Evolutionary conservation across 2,113 vertebrate species (phyloP).

Genomic region (Ceuthmochares aereus): DNA sequence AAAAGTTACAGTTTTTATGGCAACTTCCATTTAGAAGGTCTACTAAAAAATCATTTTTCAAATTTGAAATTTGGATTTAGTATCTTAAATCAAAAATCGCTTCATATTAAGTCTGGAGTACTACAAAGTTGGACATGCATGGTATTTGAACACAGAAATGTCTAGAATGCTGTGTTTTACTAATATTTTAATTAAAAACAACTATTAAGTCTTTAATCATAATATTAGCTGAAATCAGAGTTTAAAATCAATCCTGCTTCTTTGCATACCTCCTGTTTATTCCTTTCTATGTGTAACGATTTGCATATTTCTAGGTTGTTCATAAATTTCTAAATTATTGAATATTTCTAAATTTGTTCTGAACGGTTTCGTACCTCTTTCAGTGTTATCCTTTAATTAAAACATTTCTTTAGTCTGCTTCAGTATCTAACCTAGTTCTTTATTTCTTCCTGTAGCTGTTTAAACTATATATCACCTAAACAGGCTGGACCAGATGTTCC

Average conservation of each 20-base stretch:
- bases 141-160: background rate
- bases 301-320: background rate
- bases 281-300: background rate
- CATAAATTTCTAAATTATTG: background rate
- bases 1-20: background rate
- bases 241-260: background rate
- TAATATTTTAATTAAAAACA: background rate
- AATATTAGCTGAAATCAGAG: background rate
- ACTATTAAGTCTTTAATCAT: background rate
- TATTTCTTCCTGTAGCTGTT: background rate
- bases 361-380: background rate
- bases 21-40: background rate
- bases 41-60: background rate
- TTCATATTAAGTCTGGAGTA: background rate
- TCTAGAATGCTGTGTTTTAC: background rate
- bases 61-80: background rate
- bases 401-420: background rate
- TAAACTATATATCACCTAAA: no score
- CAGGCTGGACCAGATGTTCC: no score
- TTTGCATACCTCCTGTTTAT: background rate
- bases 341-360: background rate
- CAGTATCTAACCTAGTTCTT: background rate
- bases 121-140: background rate
- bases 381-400: background rate
- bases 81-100: background rate